Evolutionary conservation across 2,888 invertebrate species (phyloP).

Genomic region (Netelia inedita): DNA sequence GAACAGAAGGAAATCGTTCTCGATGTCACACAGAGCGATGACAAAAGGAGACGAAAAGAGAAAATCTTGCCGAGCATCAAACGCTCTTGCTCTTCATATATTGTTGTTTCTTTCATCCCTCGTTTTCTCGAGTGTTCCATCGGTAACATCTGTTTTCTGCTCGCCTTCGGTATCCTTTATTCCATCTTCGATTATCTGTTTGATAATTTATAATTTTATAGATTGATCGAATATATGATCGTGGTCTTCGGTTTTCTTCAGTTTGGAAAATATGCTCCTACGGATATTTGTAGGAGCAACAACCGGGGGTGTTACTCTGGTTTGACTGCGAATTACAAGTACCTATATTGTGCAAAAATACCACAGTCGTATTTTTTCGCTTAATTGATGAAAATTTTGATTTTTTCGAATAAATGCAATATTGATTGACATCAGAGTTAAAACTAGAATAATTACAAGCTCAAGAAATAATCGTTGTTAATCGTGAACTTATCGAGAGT

Average conservation of each 20-base stretch:
- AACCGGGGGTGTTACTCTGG: too few species aligned
- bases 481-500: too few species aligned
- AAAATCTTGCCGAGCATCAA: slow-evolving; percentile 62
- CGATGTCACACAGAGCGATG: slow-evolving; percentile 66
- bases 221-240: background rate
- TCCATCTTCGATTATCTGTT: background rate
- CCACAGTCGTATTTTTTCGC: too few species aligned
- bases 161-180: background rate
- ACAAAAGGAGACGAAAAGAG: slow-evolving; percentile 55
- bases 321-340: too few species aligned
- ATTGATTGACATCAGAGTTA: too few species aligned
- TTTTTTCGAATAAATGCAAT: too few species aligned
- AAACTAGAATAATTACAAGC: too few species aligned
- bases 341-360: too few species aligned
- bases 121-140: slow-evolving; percentile 49
- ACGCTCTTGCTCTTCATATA: slow-evolving; percentile 29
- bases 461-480: too few species aligned
- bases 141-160: slow-evolving; percentile 46
- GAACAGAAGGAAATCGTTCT: slow-evolving; percentile 48
- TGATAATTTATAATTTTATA: background rate
- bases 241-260: background rate
- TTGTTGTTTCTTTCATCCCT: slow-evolving; percentile 36
- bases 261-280: too few species aligned
- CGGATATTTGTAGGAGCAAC: too few species aligned
- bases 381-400: too few species aligned